A percentile compares a stretch with the other conserved stretches of the same genome.
Conservation (phyloP, 2,113 vertebrate genomes). For the Hiodon tergisus region DNA sequence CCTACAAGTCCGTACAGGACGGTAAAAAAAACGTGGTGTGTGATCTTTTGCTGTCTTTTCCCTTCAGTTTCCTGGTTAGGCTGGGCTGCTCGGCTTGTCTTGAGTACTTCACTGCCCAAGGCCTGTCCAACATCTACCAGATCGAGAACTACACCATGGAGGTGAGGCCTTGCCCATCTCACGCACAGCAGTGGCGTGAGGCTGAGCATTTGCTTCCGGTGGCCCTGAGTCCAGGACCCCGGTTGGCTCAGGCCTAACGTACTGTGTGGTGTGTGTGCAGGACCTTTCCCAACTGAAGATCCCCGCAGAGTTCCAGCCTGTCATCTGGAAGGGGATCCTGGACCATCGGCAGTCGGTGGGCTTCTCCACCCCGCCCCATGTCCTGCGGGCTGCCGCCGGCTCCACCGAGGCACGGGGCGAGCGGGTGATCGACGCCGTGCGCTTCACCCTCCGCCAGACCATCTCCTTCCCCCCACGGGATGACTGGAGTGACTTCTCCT, state of each 20-base stretch:
- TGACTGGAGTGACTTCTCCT: conserved; percentile 98
- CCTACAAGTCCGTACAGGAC: too few species aligned
- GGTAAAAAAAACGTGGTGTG: not conserved
- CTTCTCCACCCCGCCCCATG: conserved; percentile 83
- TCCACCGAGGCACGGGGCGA: conserved; percentile 90
- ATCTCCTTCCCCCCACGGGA: conserved; percentile 95
- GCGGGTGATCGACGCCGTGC: conserved; percentile 93
- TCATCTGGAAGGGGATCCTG: conserved; percentile 97
- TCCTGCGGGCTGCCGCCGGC: conserved; percentile 85
- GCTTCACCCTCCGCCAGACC: conserved; percentile 96
- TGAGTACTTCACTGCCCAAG: conserved; percentile 99
- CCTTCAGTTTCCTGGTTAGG: conserved; percentile 92
- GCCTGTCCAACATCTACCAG: conserved; percentile 99
- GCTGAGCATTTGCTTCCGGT: conserved; percentile 19
- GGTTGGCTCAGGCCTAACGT: conserved; percentile 21
- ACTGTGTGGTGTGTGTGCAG: conserved; percentile 62
- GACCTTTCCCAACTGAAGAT: conserved; percentile 98
- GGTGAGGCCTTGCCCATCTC: conserved; percentile 79
- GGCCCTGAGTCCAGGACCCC: not conserved
- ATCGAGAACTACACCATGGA: conserved; percentile 99
- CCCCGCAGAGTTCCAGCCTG: conserved; percentile 87
- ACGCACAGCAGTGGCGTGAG: conserved; percentile 46
- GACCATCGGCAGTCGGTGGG: conserved; percentile 94
- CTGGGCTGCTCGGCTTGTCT: conserved; percentile 97
- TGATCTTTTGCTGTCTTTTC: conserved; percentile 38